Evolutionary conservation across 2,797 vertebrate genomes (phyloP).

Genomic region (Cyprinodon diabolis): DNA sequence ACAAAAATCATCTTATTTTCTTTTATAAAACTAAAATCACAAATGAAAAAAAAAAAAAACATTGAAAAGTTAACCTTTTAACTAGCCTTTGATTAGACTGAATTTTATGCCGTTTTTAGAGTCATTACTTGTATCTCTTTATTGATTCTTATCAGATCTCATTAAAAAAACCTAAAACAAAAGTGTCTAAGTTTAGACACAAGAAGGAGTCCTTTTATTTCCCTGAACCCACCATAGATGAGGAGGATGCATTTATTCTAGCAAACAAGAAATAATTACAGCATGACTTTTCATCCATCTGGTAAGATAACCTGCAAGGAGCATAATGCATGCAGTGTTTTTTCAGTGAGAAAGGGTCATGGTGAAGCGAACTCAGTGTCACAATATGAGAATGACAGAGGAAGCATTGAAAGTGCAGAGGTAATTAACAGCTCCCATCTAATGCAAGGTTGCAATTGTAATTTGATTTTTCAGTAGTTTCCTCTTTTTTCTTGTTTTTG

Average conservation of each 20-base stretch:
- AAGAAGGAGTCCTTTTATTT: background rate
- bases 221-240: background rate
- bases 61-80: background rate
- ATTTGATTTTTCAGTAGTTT: background rate
- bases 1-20: background rate
- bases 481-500: slow-evolving; percentile 7
- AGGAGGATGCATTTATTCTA: slow-evolving; percentile 24
- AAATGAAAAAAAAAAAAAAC: background rate
- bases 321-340: slow-evolving; percentile 27
- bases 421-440: slow-evolving; percentile 50
- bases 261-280: slow-evolving; percentile 37
- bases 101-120: background rate
- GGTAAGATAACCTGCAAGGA: slow-evolving; percentile 39
- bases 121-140: background rate
- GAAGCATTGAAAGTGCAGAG: slow-evolving; percentile 39
- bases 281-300: slow-evolving; percentile 52
- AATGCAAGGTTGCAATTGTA: slow-evolving; percentile 22
- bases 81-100: background rate
- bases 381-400: slow-evolving; percentile 56
- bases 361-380: slow-evolving; percentile 50
- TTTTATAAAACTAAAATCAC: background rate
- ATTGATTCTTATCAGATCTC: background rate
- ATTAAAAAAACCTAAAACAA: background rate
- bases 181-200: slow-evolving; percentile 7
- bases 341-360: slow-evolving; percentile 47